Evolutionary conservation across 2,888 invertebrate species (phyloP).

Genomic region (Hedya salicella): DNA sequence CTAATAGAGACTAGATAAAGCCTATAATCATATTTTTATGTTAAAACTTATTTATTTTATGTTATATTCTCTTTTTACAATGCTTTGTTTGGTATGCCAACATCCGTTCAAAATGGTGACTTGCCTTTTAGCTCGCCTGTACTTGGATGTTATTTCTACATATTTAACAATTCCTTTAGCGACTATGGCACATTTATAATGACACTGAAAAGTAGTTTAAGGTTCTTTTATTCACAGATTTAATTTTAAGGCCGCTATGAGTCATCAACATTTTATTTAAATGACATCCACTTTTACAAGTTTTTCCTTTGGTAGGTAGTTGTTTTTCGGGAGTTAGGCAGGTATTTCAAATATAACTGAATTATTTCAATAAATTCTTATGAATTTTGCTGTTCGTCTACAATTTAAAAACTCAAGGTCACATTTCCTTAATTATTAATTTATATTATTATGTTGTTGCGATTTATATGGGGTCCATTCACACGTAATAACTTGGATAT

Average conservation of each 20-base stretch:
- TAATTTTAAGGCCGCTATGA: slow-evolving; percentile 28
- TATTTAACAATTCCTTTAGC: slow-evolving; percentile 4
- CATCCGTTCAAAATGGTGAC: slow-evolving; percentile 89
- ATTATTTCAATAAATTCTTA: no score
- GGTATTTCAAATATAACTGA: no score
- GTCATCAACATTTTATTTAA: slow-evolving; percentile 35
- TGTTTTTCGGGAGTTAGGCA: slow-evolving; percentile 9
- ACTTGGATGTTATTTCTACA: slow-evolving; percentile 42
- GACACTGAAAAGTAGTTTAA: slow-evolving; percentile 10
- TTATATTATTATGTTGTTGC: no score
- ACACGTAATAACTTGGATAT: no score
- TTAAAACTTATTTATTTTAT: slow-evolving; percentile 54
- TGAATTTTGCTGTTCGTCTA: no score
- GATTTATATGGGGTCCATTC: no score
- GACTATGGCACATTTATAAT: neutral
- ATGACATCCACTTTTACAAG: slow-evolving; percentile 3
- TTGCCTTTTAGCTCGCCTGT: slow-evolving; percentile 69
- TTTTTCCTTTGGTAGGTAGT: neutral
- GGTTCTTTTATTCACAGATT: slow-evolving; percentile 15
- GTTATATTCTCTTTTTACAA: slow-evolving; percentile 54
- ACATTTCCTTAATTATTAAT: neutral
- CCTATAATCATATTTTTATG: slow-evolving; percentile 59
- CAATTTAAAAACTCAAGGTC: neutral
- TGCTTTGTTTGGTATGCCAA: slow-evolving; percentile 80
- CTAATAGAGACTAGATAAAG: slow-evolving; percentile 60